Conservation (phyloP, 2,888 invertebrate genomes). For the Pristionchus mayeri region DNA sequence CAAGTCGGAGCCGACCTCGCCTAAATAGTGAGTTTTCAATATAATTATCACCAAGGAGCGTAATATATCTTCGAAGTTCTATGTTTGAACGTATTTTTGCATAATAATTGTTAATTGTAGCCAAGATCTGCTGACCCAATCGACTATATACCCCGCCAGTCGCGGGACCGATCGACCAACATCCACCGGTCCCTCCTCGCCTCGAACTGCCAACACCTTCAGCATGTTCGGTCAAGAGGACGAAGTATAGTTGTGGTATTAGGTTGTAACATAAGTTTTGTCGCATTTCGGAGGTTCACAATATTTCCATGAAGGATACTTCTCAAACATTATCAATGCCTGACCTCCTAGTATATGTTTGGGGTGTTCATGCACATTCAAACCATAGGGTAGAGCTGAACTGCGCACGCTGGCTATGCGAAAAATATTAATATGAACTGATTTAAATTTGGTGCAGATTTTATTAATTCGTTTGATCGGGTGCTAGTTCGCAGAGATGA, state of each 20-base stretch:
- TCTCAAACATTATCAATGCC: too few relatives aligned
- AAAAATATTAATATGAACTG: too few relatives aligned
- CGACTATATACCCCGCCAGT: slow-evolving; percentile 26
- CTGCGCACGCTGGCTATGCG: too few relatives aligned
- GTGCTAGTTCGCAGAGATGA: too few relatives aligned
- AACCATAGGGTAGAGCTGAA: too few relatives aligned
- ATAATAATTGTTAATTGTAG: background rate
- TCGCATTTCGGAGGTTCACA: background rate
- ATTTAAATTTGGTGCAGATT: too few relatives aligned
- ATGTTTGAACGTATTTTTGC: too few relatives aligned
- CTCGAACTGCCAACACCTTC: slow-evolving; percentile 51
- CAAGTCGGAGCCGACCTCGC: slow-evolving; percentile 46
- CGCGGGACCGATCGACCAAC: background rate
- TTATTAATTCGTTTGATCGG: too few relatives aligned
- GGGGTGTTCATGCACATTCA: too few relatives aligned
- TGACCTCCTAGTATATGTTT: too few relatives aligned
- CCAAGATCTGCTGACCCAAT: slow-evolving; percentile 44
- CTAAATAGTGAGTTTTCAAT: slow-evolving; percentile 52
- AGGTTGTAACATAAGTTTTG: background rate
- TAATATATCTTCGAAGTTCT: background rate
- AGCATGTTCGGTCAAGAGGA: slow-evolving; percentile 60
- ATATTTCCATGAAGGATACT: too few relatives aligned
- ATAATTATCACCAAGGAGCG: background rate
- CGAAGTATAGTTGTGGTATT: slow-evolving; percentile 54
- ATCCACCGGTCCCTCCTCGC: slow-evolving; percentile 8